Conservation (phyloP, 2,797 vertebrate genomes). For the Nasua narica region DNA sequence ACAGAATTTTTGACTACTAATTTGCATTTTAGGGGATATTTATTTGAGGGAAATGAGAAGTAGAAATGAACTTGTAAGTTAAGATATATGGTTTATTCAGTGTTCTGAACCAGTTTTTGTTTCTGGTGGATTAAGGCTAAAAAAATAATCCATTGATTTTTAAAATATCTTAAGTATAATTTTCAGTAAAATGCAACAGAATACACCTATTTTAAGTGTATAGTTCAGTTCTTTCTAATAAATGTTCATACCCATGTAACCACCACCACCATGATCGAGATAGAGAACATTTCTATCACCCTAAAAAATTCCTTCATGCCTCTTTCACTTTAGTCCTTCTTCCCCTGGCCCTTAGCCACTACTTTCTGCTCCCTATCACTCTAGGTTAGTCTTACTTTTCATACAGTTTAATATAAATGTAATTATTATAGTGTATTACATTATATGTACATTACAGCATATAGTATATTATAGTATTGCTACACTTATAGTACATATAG, state of each 20-base stretch:
- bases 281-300: not conserved
- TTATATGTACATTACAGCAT: not conserved
- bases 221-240: not conserved
- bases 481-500: too few relatives aligned
- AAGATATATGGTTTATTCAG: not conserved
- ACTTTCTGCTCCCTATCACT: not conserved
- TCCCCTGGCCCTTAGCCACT: not conserved
- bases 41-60: constrained; percentile 29
- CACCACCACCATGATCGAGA: not conserved
- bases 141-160: not conserved
- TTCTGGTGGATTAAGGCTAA: not conserved
- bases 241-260: not conserved
- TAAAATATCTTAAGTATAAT: not conserved
- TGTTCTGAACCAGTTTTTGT: constrained; percentile 22
- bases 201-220: not conserved
- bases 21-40: constrained; percentile 15
- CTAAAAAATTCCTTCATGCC: not conserved
- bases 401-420: not conserved
- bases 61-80: constrained; percentile 21
- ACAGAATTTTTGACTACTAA: not conserved
- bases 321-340: not conserved
- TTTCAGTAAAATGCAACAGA: not conserved
- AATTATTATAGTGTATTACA: not conserved
- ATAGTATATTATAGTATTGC: not conserved
- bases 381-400: not conserved